Evolutionary conservation across 2,888 invertebrate species (phyloP), one percentile per base, ranked within the genome.

Genomic region (Steinernema carpocapsae): DNA sequence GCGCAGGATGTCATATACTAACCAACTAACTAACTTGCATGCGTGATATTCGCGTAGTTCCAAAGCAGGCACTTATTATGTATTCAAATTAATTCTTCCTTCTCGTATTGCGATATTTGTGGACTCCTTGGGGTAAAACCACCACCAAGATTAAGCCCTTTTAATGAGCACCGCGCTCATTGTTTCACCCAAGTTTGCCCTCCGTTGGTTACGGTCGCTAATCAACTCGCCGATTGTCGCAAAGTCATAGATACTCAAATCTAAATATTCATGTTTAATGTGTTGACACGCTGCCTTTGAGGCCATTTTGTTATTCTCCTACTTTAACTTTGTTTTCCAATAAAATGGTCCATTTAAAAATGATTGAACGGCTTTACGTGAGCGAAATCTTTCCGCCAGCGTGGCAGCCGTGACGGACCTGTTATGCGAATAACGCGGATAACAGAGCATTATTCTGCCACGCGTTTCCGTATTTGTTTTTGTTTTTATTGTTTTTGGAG

Each of bases 1-100:
- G 37, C 26, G 10, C 26, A 17, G 14, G 64, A 22, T 6, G 64
- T 17, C 64, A 29, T 22, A 64, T 14, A 29, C 22, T 37, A 56
- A 17, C 56, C 56, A 22, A 17, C 22, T 56, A 37, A 32, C 64
- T 29, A 64, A 64, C 64, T 64, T 64, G 64, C 64, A 26, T 19
- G 32, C 29, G 64, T 32, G 29, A 29, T 32, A 29, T 19, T 17
- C 64, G 37, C 29, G 32, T 64, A 32, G 32, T 24, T 32, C 29
- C 64, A 64, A 64, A 29, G 64, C 29, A 32, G 29, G 64, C 64
- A 64, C 24, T 64, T 64, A 64, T 64, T 64, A 64, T 29, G 29
- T 64, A 64, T 64, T 64, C 64, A 64, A 32, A 64, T 64, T 64
- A 37, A 64, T 64, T 64, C 32, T 19, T 64, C 17, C 29, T 14